These are phyloP conservation scores for Sciurus carolinensis DNA, from an alignment of 2,797 vertebrate species.

Conservation along the genomic window DNA sequence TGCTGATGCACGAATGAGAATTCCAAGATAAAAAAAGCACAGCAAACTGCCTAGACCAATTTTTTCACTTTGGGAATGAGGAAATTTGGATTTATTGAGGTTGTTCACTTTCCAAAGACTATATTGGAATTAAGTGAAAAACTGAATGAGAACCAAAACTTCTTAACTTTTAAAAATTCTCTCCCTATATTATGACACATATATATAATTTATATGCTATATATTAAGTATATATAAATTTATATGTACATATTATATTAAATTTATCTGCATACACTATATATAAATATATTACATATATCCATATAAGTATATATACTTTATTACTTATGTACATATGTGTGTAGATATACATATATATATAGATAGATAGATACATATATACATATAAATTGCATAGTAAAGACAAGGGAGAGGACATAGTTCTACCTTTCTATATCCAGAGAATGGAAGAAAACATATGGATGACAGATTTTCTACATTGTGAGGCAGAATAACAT, in stretches of 20 bases:
- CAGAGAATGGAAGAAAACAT: neutral
- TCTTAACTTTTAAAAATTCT: neutral
- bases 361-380: neutral
- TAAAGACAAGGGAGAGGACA: neutral
- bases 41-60: neutral
- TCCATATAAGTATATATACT: no score
- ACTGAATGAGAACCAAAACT: neutral
- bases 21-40: neutral
- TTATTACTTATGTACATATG: no score
- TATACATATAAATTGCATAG: neutral
- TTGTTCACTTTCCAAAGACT: neutral
- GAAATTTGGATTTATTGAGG: neutral
- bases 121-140: neutral
- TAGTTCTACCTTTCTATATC: neutral
- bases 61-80: neutral
- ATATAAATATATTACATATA: no score
- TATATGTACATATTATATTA: no score
- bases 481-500: neutral
- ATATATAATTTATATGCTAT: no score
- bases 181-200: no score
- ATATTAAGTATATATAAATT: no score
- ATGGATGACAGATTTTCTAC: neutral
- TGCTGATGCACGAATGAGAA: neutral
- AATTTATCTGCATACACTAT: no score
- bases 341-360: neutral